A percentile compares a stretch with the other conserved stretches of the same genome.
Evolutionary conservation across 2,113 vertebrate species (phyloP).

Genomic region (Strigops habroptila): DNA sequence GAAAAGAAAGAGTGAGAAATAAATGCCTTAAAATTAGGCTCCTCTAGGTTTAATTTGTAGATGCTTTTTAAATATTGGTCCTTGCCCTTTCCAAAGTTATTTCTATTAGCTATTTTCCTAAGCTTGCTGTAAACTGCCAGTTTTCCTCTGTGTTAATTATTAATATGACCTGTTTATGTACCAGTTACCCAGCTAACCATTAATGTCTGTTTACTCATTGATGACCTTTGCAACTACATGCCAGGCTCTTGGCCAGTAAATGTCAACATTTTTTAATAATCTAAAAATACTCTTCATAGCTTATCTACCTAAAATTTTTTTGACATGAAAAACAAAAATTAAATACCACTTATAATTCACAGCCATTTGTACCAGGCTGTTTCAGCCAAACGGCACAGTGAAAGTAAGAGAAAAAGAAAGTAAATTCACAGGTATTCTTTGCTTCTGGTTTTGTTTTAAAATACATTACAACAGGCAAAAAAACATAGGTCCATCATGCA

Average conservation of each 20-base stretch:
- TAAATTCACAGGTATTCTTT: not conserved
- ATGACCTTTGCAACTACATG: conserved; percentile 91
- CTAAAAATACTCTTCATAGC: conserved; percentile 41
- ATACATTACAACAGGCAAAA: not conserved
- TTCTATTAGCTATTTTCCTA: conserved; percentile 72
- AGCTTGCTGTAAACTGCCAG: conserved; percentile 53
- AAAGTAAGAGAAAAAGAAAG: not conserved
- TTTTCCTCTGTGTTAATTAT: conserved; percentile 91
- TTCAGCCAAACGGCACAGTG: not conserved
- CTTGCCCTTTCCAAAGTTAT: conserved; percentile 73
- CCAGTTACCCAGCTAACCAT: conserved; percentile 96
- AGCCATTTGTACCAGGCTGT: not conserved
- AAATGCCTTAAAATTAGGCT: conserved; percentile 49
- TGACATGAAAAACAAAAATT: not conserved
- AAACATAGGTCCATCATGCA: not conserved
- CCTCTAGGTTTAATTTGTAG: conserved; percentile 71
- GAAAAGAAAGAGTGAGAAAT: not conserved
- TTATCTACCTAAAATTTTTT: conserved; percentile 13
- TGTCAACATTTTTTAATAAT: conserved; percentile 75
- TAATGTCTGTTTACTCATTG: conserved; percentile 98
- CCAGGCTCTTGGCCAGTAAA: conserved; percentile 82
- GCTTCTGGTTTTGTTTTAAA: not conserved
- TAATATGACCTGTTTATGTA: conserved; percentile 94
- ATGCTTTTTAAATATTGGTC: conserved; percentile 73
- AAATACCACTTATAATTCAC: not conserved